Evolutionary conservation across 2,797 vertebrate species (phyloP), one percentile per base, ranked within the genome.

Genomic region (Iguana delicatissima): DNA sequence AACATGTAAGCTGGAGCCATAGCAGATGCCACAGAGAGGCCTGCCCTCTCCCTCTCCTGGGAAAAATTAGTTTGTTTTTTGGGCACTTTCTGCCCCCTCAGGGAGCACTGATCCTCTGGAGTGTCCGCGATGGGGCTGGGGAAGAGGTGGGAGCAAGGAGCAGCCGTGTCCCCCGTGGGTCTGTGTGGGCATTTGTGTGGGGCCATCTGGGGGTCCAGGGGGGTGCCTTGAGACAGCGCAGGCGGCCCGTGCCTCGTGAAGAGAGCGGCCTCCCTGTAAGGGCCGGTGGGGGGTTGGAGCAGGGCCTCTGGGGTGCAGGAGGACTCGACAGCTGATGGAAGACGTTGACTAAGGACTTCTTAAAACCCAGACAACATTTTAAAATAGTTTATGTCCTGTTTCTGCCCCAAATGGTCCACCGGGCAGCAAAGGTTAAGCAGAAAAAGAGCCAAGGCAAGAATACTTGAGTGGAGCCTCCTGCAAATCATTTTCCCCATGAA

Each of bases 41-140:
- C 91, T 92, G 85, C 82, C 73, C 46, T 92, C 86, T 91, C 87
- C 84, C 90, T 52, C 8, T 8, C 85, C 90, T 93, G 32, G 90
- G 86, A 92, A 92, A 89, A 91, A 82, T 85, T 92, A 90, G 93
- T 92, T 86, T 91, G 38, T 93, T 92, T 92, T 91, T 89, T 88
- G 89, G 57, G 88, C 80, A 22, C 38, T n/a, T 85, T 7, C 86
- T 64, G 85, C 85, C 38, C 92, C 92, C 59, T 84, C 89, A 92
- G 90, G 87, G 92, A 92, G 89, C 77, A 80, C 62, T 6, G 59
- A 77, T 87, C 90, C 86, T 92, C 59, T 90, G 59, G 42, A 81
- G 42, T 35, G 32, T 91, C 59, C 77, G 24, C 73, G 91, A 87
- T 77, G 2, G 85, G 52, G 32, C 1, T 14, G 76, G n/a, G 46